A percentile compares a stretch with the other conserved stretches of the same genome.
phyloP scores from a whole-genome alignment of 2,888 invertebrate genomes.

The Melanchra persicariae region DNA sequence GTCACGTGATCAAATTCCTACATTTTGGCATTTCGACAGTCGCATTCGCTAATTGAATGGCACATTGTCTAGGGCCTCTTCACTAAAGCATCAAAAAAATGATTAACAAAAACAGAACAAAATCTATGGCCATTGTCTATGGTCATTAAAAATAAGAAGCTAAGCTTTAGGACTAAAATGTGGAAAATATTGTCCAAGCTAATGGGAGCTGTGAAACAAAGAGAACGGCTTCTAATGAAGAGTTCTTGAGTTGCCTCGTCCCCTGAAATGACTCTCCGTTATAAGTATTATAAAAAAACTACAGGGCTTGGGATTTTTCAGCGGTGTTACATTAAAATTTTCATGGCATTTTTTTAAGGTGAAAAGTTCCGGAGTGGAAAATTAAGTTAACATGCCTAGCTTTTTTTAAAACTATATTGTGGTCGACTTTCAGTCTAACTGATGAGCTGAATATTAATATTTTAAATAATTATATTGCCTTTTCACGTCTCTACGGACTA shows the following conservation, averaged over 20 bases:
- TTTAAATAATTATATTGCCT: no score
- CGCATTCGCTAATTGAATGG: no score
- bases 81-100: no score
- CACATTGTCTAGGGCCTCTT: no score
- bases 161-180: neutral
- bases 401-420: neutral
- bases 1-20: no score
- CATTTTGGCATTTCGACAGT: no score
- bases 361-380: neutral
- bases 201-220: conserved; percentile 20
- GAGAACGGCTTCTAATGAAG: conserved; percentile 18
- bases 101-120: neutral
- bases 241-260: conserved; percentile 15
- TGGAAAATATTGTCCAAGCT: conserved; percentile 25
- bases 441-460: no score
- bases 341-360: neutral
- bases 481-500: no score
- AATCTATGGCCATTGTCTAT: neutral
- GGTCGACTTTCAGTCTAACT: no score
- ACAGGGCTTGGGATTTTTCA: neutral
- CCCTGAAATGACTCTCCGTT: conserved; percentile 19
- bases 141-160: neutral
- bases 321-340: neutral
- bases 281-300: conserved; percentile 34
- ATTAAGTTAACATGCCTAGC: neutral